Base-by-base conservation (phyloP, 2,797 vertebrate genomes). In the Tragelaphus oryx region DNA sequence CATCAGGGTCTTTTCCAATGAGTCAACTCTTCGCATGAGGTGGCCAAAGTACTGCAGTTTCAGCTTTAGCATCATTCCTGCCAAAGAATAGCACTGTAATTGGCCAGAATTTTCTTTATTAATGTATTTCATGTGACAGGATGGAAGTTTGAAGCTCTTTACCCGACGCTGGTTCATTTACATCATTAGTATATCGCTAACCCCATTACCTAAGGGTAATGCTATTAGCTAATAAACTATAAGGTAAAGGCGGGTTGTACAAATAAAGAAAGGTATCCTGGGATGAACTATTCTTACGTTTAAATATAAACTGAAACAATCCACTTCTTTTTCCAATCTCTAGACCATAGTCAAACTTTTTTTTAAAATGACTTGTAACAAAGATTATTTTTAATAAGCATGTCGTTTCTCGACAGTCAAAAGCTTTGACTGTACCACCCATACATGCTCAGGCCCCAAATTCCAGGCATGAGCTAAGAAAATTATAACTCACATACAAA, bases 281-380 rank as follows among this genome's bases (percentile, higher is more conserved):
- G 60, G 60, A 95, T 87, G 93, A 97, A 75, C 95, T 95, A 94
- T 75, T 97, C 89, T 87, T 92, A 89, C 65, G 93, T 94, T 97
- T 95, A 97, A 96, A 95, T 59, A 89, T 30, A 17, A 96, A 96
- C 84, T 92, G 95, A 97, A 98, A 97, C 96, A 98, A 98, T 97
- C 96, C 93, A 96, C 92, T 94, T 82, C 33, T 54, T 95, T 97
- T 96, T 97, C 95, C 80, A 97, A 97, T 88, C 96, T 96, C 96
- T 96, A 96, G 37, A 44, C 37, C 68, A 74, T 0, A 74, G 37
- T 44, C 68, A 94, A 97, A 28, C 18, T 48, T 41, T 96, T 98
- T 96, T 97, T 97, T 68, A 1, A 6, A 96, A 65, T 14, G 94
- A 95, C 46, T 91, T 93, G 52, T 87, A 94, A 92, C 20, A 85